These are phyloP conservation scores for Opisthograptis luteolata DNA, from an alignment of 2,888 invertebrate genomes.

Conservation along the genomic window DNA sequence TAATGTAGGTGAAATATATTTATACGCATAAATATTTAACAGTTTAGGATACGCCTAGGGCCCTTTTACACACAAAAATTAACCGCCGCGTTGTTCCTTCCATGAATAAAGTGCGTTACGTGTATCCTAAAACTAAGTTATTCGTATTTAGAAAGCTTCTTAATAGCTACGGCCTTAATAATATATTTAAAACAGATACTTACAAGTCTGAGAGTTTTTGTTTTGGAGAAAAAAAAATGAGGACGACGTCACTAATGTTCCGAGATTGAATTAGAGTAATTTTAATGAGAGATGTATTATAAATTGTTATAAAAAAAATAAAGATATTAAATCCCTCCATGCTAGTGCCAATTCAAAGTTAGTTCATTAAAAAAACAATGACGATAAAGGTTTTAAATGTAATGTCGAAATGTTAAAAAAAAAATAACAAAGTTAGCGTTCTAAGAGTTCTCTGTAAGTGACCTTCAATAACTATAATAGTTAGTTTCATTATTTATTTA, in stretches of 20 bases:
- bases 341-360: constrained; percentile 72
- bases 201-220: constrained; percentile 24
- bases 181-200: constrained; percentile 4
- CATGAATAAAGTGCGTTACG: constrained; percentile 3
- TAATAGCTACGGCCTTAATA: constrained; percentile 19
- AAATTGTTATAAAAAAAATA: constrained; percentile 23
- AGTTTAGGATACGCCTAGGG: constrained; percentile 11
- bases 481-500: constrained; percentile 3
- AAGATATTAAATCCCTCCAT: constrained; percentile 64
- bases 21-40: constrained; percentile 7
- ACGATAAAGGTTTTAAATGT: constrained; percentile 42
- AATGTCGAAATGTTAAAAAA: constrained; percentile 24
- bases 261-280: constrained; percentile 26
- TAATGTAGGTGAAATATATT: constrained; percentile 15
- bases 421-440: constrained; percentile 34
- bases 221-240: constrained; percentile 10
- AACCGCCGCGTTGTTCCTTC: constrained; percentile 13
- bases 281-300: constrained; percentile 13
- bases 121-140: constrained; percentile 10
- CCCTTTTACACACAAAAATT: constrained; percentile 4
- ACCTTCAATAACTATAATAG: constrained; percentile 36
- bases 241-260: constrained; percentile 19
- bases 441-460: constrained; percentile 49
- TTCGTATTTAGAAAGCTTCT: constrained; percentile 23
- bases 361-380: constrained; percentile 60